These are phyloP conservation scores for Acanthaster planci DNA, from an alignment of 35 echinoderm and acorn worm species.

Conservation along the genomic window DNA sequence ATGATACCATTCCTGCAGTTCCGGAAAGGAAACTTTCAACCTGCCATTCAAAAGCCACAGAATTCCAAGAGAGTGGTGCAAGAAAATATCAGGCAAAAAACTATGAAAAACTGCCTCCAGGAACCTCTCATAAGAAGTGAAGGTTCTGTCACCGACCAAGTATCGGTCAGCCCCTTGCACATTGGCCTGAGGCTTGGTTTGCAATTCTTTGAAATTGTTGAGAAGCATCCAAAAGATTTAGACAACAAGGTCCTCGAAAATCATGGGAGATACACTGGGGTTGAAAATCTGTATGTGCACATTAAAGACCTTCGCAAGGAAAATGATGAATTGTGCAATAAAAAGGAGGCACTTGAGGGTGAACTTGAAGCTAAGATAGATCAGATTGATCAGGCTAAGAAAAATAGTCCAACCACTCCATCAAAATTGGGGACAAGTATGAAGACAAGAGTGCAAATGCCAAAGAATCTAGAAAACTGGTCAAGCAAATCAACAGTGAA, in stretches of 20 bases:
- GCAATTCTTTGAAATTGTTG: background rate
- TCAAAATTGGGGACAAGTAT: background rate
- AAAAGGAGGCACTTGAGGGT: background rate
- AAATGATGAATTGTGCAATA: background rate
- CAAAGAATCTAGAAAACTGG: background rate
- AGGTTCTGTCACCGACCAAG: background rate
- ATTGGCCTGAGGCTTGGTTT: background rate
- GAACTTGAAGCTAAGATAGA: background rate
- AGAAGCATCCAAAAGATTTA: background rate
- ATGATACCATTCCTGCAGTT: background rate
- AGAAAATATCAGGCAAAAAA: background rate
- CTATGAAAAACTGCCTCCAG: background rate
- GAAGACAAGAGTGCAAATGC: background rate
- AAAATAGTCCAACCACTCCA: background rate
- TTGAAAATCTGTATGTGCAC: background rate
- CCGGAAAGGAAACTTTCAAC: background rate
- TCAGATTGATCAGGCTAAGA: background rate
- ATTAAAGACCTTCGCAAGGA: background rate
- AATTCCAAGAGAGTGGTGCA: background rate
- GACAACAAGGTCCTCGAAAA: background rate
- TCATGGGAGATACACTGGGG: background rate
- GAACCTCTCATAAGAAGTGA: background rate
- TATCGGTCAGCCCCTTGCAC: background rate
- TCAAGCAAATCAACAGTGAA: too few species aligned
- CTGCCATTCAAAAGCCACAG: background rate